These are phyloP conservation scores for Amiota minor DNA, from an alignment of 2,888 invertebrate species.

Conservation along the genomic window DNA sequence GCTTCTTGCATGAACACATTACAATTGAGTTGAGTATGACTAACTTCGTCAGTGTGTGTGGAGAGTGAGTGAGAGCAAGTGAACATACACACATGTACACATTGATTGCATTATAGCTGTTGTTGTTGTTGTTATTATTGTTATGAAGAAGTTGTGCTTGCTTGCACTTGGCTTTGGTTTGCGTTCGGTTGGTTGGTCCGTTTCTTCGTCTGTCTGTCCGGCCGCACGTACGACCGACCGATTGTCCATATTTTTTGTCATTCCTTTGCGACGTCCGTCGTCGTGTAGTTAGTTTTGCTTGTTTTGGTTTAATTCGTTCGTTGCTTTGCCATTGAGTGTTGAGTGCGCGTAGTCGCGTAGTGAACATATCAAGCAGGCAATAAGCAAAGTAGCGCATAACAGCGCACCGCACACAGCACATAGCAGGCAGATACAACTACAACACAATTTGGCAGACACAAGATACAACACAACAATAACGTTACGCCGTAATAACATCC, in stretches of 20 bases:
- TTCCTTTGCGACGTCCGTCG: conserved; percentile 17
- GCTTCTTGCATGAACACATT: no score
- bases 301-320: conserved; percentile 23
- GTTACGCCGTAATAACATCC: conserved; percentile 67
- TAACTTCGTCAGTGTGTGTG: no score
- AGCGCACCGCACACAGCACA: neutral
- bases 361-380: conserved; percentile 13
- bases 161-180: no score
- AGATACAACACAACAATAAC: neutral
- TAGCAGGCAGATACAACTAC: conserved; percentile 20
- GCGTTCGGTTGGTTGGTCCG: no score
- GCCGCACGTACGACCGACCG: neutral
- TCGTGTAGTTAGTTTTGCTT: conserved; percentile 34
- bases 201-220: neutral
- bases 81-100: no score
- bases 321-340: neutral
- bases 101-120: neutral
- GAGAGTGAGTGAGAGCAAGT: no score
- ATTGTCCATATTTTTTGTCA: conserved; percentile 10
- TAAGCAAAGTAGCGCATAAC: no score
- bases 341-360: conserved; percentile 28
- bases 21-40: no score
- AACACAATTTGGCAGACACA: conserved; percentile 9
- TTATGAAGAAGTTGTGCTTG: no score
- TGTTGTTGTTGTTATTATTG: no score